Evolutionary conservation across 2,888 invertebrate genomes (phyloP).

Genomic region (Euplexia lucipara): DNA sequence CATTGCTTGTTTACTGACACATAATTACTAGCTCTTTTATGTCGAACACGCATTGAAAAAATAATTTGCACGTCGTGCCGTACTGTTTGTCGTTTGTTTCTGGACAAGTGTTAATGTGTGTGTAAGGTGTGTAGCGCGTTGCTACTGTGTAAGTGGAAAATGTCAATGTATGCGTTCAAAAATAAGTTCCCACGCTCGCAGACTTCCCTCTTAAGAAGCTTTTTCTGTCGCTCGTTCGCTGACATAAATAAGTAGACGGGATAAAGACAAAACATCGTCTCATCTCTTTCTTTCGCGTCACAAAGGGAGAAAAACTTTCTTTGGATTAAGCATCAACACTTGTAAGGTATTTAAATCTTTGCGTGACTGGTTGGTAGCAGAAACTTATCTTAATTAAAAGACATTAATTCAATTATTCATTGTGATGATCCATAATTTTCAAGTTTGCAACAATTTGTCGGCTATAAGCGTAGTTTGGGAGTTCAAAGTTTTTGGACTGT

Average conservation of each 20-base stretch:
- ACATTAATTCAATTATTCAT: slow-evolving; percentile 62
- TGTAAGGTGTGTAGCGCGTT: no score
- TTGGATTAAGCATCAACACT: slow-evolving; percentile 29
- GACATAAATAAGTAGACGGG: slow-evolving; percentile 30
- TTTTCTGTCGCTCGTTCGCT: slow-evolving; percentile 23
- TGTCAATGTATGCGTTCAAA: no score
- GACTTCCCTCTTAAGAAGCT: no score
- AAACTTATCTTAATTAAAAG: slow-evolving; percentile 60
- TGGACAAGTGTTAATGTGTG: no score
- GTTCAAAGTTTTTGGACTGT: slow-evolving; percentile 35
- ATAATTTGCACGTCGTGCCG: no score
- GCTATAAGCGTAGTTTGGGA: slow-evolving; percentile 46
- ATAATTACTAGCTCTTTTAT: no score
- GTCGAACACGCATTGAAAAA: no score
- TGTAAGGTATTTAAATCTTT: slow-evolving; percentile 48
- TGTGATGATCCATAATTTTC: slow-evolving; percentile 52
- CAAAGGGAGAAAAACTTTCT: slow-evolving; percentile 23
- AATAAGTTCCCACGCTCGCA: no score
- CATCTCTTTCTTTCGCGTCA: slow-evolving; percentile 16
- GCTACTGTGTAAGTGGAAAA: no score
- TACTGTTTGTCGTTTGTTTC: no score
- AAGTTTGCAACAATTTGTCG: slow-evolving; percentile 58
- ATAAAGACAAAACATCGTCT: slow-evolving; percentile 6
- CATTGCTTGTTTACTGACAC: no score
- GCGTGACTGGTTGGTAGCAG: slow-evolving; percentile 24